Percentiles rank a stretch among this genome's conserved stretches.
Evolutionary conservation across 2,888 invertebrate genomes (phyloP).

Genomic region (Chamaedrilus cognettii): DNA sequence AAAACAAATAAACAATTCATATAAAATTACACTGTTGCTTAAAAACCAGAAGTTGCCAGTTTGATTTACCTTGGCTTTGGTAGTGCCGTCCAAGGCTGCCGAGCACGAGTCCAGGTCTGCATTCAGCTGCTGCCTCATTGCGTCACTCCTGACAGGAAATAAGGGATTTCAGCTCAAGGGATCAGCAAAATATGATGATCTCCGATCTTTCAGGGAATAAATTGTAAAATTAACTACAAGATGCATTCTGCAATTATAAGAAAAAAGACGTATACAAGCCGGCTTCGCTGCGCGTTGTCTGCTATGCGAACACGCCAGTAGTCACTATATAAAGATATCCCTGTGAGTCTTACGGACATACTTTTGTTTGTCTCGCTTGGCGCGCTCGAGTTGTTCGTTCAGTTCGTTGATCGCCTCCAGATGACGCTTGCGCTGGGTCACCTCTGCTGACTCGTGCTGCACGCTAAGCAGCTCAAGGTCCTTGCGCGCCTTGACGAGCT

Average conservation of each 20-base stretch:
- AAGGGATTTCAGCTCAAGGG: no score
- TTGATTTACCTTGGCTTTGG: slow-evolving; percentile 88
- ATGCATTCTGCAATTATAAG: no score
- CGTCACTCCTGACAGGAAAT: neutral
- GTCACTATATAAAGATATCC: no score
- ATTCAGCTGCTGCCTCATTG: slow-evolving; percentile 95
- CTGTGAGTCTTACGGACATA: no score
- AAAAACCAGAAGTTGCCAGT: no score
- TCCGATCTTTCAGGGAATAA: neutral
- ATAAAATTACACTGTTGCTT: no score
- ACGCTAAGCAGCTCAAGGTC: slow-evolving; percentile 98
- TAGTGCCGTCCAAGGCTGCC: slow-evolving; percentile 90
- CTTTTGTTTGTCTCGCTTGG: slow-evolving; percentile 72
- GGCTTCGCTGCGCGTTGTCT: no score
- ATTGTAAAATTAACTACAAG: neutral
- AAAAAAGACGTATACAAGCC: no score
- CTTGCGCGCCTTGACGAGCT: slow-evolving; percentile 95
- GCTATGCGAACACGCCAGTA: no score
- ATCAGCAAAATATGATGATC: no score
- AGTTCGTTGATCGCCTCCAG: slow-evolving; percentile 97
- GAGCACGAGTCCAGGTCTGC: slow-evolving; percentile 97
- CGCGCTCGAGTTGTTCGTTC: slow-evolving; percentile 97
- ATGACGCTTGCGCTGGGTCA: slow-evolving; percentile 96
- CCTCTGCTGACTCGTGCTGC: slow-evolving; percentile 96
- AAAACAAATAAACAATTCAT: no score